These are phyloP conservation scores for Sabatieria punctata DNA, from an alignment of 2,888 invertebrate species.

Conservation along the genomic window DNA sequence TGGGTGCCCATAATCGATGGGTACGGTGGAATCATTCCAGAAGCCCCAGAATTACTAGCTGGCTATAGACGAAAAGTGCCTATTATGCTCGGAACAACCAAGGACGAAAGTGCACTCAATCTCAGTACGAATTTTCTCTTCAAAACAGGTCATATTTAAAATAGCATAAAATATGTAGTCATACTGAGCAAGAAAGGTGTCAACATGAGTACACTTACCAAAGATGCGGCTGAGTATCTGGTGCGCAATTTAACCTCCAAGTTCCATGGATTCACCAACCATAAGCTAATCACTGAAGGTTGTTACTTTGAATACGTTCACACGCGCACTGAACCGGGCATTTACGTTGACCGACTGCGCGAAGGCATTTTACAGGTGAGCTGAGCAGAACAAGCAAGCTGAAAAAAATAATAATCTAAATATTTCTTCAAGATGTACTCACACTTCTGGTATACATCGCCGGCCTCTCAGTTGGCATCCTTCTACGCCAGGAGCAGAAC, in stretches of 20 bases:
- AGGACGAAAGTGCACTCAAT: slow-evolving; percentile 26
- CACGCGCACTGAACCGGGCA: slow-evolving; percentile 22
- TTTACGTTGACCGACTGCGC: background rate
- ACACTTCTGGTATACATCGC: slow-evolving; percentile 31
- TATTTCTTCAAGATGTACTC: slow-evolving; percentile 26
- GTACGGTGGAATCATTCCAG: slow-evolving; percentile 23
- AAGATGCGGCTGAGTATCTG: slow-evolving; percentile 18
- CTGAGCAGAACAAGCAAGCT: too few species aligned
- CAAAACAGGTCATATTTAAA: background rate
- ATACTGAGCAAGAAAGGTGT: slow-evolving; percentile 16
- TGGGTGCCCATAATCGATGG: slow-evolving; percentile 30
- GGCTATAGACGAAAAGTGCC: slow-evolving; percentile 18
- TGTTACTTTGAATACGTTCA: slow-evolving; percentile 28
- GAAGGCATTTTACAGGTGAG: slow-evolving; percentile 3
- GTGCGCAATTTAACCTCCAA: slow-evolving; percentile 24
- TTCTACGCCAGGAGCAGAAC: slow-evolving; percentile 20
- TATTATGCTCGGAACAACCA: slow-evolving; percentile 26
- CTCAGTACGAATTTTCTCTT: slow-evolving; percentile 17
- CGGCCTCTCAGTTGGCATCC: slow-evolving; percentile 24
- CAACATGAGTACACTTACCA: slow-evolving; percentile 20
- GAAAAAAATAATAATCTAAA: too few species aligned
- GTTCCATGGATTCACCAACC: slow-evolving; percentile 25
- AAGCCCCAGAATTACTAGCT: background rate
- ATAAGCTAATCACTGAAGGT: slow-evolving; percentile 24
- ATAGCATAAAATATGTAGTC: too few species aligned